Percentiles rank a stretch among this genome's conserved stretches.
These are phyloP conservation scores for Aphrophora alni DNA, from an alignment of 2,888 invertebrate genomes.

Conservation along the genomic window DNA sequence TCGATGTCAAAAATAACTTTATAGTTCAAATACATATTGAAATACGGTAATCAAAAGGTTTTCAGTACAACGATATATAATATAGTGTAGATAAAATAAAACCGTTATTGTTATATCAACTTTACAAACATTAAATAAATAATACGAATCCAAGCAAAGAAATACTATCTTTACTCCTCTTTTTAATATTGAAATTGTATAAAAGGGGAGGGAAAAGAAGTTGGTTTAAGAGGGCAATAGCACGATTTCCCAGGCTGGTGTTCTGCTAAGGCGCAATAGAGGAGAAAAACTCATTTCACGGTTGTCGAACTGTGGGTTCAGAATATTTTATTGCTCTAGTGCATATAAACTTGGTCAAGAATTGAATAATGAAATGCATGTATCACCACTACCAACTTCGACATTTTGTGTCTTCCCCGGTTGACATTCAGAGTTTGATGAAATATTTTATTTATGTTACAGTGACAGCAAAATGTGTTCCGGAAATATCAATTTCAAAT, in stretches of 20 bases:
- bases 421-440: not conserved
- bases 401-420: not conserved
- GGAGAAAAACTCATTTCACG: not conserved
- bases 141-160: too few relatives aligned
- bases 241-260: too few relatives aligned
- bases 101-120: too few relatives aligned
- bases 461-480: not conserved
- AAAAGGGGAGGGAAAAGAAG: not conserved
- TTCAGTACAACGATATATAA: too few relatives aligned
- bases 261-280: not conserved
- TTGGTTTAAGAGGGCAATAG: not conserved
- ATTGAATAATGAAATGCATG: not conserved
- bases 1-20: too few relatives aligned
- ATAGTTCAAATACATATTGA: too few relatives aligned
- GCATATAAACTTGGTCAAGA: conserved; percentile 4
- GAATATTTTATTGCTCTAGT: not conserved
- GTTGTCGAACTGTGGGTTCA: not conserved
- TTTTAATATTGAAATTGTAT: not conserved
- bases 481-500: not conserved
- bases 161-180: too few relatives aligned
- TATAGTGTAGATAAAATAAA: too few relatives aligned
- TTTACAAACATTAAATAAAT: too few relatives aligned
- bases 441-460: not conserved
- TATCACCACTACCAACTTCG: not conserved
- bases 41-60: too few relatives aligned